Evolutionary conservation across 2,797 vertebrate genomes (phyloP), one percentile per base, ranked within the genome.

Genomic region (Phrynocephalus forsythii): DNA sequence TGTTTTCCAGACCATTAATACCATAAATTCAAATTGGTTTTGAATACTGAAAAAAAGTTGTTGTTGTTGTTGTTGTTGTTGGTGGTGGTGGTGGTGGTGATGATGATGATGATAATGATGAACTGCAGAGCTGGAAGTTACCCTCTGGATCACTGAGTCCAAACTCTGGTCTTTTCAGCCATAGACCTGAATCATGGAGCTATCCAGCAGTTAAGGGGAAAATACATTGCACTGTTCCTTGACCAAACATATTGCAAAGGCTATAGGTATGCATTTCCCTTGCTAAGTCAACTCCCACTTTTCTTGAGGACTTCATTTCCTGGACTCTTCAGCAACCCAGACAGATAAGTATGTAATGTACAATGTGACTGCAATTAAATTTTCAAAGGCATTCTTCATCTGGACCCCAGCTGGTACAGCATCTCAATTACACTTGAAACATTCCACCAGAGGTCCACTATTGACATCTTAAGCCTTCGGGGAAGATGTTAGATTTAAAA

Each of bases 381-480:
- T 94, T 93, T 87, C 93, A 93, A 96, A 93, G 67, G 91, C 83
- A 92, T 95, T 91, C 95, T 94, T 95, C 95, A 96, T 94, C 96
- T 96, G 95, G 88, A 93, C 88, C 85, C 93, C 96, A 96, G 95
- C 95, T 96, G 95, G 91, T 66, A 86, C 69, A 91, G 91, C 92
- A 94, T 91, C 93, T 92, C 93, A 91, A 84, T 94, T 92, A 92
- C 86, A 84, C 84, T 93, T 89, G 77, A 83, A 80, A 88, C 85
- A 82, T 90, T 92, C 91, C 71, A 38, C 5, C 91, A 89, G 90
- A 93, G 84, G 71, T 69, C 86, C 88, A 85, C 77, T 85, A 95
- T 71, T 90, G 91, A 95, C 87, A 86, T 20, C 89, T 18, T 83
- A 79, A 94, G 86, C 80, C 90, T 90, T 87, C 83, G 83, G 90